These are phyloP conservation scores for Euphonia xanthogaster DNA, from an alignment of 2,797 vertebrate species.

Conservation along the genomic window DNA sequence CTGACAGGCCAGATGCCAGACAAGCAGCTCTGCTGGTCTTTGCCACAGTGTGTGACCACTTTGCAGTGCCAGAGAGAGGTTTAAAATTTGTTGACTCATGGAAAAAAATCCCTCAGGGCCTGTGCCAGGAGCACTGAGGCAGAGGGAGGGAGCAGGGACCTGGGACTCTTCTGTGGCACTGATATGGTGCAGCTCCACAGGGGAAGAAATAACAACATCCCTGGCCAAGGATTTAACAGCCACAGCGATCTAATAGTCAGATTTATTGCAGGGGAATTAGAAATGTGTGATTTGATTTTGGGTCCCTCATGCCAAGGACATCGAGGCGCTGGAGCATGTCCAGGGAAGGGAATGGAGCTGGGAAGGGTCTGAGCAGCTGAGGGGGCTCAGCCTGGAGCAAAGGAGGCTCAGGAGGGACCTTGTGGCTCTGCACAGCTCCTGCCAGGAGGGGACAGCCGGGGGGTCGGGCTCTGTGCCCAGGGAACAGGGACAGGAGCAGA, in stretches of 20 bases:
- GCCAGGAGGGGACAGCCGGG: fast-evolving
- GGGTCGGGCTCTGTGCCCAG: fast-evolving
- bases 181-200: fast-evolving
- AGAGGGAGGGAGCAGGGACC: neutral
- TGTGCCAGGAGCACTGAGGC: fast-evolving
- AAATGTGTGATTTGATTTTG: neutral
- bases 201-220: too few relatives aligned
- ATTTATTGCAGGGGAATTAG: too few relatives aligned
- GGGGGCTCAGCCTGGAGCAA: neutral
- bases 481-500: neutral
- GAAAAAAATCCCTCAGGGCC: neutral
- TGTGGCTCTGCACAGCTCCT: neutral
- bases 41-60: neutral
- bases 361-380: neutral
- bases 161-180: neutral
- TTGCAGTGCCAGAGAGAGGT: neutral
- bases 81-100: fast-evolving
- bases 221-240: neutral
- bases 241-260: neutral
- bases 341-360: neutral
- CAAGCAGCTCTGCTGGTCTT: neutral
- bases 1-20: neutral
- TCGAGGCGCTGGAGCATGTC: fast-evolving
- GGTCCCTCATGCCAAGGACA: neutral
- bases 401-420: neutral